These are phyloP conservation scores for Ormyrus thymus DNA, from an alignment of 2,888 invertebrate genomes.

Conservation along the genomic window DNA sequence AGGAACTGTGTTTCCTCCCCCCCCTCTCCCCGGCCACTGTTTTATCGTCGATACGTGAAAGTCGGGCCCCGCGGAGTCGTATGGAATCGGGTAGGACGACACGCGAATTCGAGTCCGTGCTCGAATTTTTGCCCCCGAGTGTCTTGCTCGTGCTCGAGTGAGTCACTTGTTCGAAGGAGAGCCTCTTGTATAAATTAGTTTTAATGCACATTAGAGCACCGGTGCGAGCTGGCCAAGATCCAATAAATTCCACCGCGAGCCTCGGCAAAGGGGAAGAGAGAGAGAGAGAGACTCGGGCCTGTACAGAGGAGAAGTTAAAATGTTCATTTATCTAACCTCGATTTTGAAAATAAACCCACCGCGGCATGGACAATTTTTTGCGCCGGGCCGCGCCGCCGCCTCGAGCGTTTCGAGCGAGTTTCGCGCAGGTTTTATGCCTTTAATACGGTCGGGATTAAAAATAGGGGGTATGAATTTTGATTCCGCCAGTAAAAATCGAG, in stretches of 20 bases:
- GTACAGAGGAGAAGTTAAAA: background rate
- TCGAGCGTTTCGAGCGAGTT: no score
- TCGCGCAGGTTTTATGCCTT: no score
- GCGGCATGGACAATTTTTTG: no score
- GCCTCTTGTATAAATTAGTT: slow-evolving; percentile 50
- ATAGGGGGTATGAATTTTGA: no score
- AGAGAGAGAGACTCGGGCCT: background rate
- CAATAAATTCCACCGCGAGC: slow-evolving; percentile 46
- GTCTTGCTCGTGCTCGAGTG: background rate
- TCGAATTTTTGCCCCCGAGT: no score
- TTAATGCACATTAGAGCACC: slow-evolving; percentile 45
- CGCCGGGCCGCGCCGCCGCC: no score
- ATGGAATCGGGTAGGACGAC: no score
- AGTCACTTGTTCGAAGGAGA: slow-evolving; percentile 36
- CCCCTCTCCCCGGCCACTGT: background rate
- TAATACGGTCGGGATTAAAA: no score
- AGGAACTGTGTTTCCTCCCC: background rate
- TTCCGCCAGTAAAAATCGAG: no score
- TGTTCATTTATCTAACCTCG: slow-evolving; percentile 48
- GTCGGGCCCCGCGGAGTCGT: no score
- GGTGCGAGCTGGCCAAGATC: slow-evolving; percentile 38
- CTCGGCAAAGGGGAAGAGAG: slow-evolving; percentile 4
- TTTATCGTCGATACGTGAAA: no score
- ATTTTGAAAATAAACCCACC: slow-evolving; percentile 40
- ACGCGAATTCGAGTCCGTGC: no score